Base-by-base conservation (phyloP, 2,113 vertebrate species). In the Pica pica region DNA sequence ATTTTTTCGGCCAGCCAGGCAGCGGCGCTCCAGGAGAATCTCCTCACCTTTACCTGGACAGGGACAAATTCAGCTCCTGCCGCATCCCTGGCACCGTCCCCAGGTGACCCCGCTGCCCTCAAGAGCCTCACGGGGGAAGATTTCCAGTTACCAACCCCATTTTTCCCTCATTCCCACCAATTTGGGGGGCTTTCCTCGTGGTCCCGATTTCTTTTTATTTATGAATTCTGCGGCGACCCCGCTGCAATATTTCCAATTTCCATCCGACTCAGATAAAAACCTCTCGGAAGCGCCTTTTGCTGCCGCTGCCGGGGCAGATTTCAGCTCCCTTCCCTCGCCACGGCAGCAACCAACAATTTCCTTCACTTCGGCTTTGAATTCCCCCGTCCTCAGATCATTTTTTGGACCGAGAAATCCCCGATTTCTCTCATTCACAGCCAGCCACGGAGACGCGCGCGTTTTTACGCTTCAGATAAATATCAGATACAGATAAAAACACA, bases 41-140 rank as follows among this genome's bases (percentile, higher is more conserved):
- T 44, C 28, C 9, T 13, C 5, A 0, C 26, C 15, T 55, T n/a
- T 28, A 49, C 20, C 37, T 2, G 1, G 15, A 1, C 4, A 17
- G 24, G 50, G 44, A 5, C 28, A 46, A 20, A 24, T 41, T 27
- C 7, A 0, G 19, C 33, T 86, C 64, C 53, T 16, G 46, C 22
- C 4, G 0, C 26, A 26, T 18, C 20, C 70, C 44, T 4, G 63
- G 10, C 11, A 49, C 20, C 4, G 0, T 49, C 22, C 49, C 44
- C 31, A 3, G 35, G 15, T 61, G 59, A 28, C 59, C 59, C 11
- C 59, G 22, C 3, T 5, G 30, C 69, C 64, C 70, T 81, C 33
- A 7, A 0, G 16, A 65, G 26, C 31, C n/a, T 44, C 59, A 3
- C 8, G 16, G 39, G 6, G 7, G 57, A 26, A 11, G 3, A 17